Conservation (phyloP, 1,140 invertebrate species). For the Orussus abietinus region DNA sequence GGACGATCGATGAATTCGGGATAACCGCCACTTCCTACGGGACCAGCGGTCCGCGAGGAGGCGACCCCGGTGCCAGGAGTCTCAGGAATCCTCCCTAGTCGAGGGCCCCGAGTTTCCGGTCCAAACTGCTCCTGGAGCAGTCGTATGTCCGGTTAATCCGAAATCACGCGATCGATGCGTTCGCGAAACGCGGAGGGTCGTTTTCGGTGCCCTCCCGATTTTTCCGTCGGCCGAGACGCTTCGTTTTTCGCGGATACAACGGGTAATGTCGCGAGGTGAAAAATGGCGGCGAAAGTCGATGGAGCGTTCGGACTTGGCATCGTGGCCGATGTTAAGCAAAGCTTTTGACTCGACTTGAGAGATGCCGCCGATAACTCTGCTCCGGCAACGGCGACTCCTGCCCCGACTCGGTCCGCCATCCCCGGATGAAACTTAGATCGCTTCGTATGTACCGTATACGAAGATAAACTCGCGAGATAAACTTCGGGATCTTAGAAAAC, state of each 20-base stretch:
- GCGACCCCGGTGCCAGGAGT: constrained; percentile 31
- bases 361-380: constrained; percentile 27
- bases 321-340: constrained; percentile 15
- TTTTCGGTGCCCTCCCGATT: constrained; percentile 1
- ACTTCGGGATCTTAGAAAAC: constrained; percentile 33
- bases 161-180: constrained; percentile 7
- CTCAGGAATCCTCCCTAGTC: no score
- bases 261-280: neutral
- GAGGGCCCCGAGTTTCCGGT: constrained; percentile 32
- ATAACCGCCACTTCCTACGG: constrained; percentile 31
- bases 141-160: constrained; percentile 12
- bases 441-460: constrained; percentile 22
- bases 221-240: neutral
- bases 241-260: no score
- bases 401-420: constrained; percentile 12
- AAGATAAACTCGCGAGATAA: constrained; percentile 37
- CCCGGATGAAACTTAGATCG: constrained; percentile 34
- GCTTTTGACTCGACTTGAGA: constrained; percentile 28
- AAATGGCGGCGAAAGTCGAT: neutral
- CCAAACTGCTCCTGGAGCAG: constrained; percentile 4
- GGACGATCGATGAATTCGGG: constrained; percentile 29
- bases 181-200: constrained; percentile 16
- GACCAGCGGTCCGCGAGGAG: constrained; percentile 29
- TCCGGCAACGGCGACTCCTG: no score
- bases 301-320: constrained; percentile 21